Percentiles rank a stretch among this genome's conserved stretches.
Evolutionary conservation across 1,140 invertebrate genomes (phyloP).

Genomic region (Solen grandis): DNA sequence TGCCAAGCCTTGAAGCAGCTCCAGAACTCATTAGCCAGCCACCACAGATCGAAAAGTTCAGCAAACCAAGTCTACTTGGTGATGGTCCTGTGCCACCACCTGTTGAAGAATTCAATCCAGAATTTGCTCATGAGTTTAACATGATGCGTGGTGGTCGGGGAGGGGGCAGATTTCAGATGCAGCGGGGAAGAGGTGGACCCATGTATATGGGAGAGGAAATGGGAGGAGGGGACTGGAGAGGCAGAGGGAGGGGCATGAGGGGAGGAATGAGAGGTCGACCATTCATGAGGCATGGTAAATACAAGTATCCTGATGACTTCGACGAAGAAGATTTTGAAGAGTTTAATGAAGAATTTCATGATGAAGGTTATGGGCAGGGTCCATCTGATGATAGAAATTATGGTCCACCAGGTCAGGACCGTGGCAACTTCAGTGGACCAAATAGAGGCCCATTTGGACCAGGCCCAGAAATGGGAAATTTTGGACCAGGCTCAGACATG

Average conservation of each 20-base stretch:
- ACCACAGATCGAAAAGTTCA: not conserved
- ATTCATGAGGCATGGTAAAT: constrained; percentile 25
- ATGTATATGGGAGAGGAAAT: not conserved
- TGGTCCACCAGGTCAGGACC: constrained; percentile 7
- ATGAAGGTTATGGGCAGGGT: constrained; percentile 33
- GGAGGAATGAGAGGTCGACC: constrained; percentile 3
- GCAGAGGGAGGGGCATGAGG: not conserved
- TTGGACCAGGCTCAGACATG: constrained; percentile 28
- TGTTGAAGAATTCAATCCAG: not conserved
- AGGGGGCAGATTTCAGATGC: not conserved
- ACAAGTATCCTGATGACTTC: constrained; percentile 53
- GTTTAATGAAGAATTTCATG: not conserved
- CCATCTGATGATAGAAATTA: not conserved
- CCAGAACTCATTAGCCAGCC: constrained; percentile 1
- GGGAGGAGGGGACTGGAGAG: not conserved
- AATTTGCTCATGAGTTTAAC: not conserved
- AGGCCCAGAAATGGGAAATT: not conserved
- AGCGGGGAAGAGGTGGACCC: not conserved
- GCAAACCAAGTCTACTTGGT: not conserved
- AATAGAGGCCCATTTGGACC: constrained; percentile 11
- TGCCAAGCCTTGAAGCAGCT: constrained; percentile 35
- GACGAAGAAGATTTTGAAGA: constrained; percentile 55
- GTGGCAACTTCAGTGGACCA: not conserved
- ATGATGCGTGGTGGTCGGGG: not conserved
- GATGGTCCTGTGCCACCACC: not conserved